A percentile compares a stretch with the other conserved stretches of the same genome.
These are phyloP conservation scores for Phodopus roborovskii DNA, from an alignment of 2,113 vertebrate species.

Conservation along the genomic window DNA sequence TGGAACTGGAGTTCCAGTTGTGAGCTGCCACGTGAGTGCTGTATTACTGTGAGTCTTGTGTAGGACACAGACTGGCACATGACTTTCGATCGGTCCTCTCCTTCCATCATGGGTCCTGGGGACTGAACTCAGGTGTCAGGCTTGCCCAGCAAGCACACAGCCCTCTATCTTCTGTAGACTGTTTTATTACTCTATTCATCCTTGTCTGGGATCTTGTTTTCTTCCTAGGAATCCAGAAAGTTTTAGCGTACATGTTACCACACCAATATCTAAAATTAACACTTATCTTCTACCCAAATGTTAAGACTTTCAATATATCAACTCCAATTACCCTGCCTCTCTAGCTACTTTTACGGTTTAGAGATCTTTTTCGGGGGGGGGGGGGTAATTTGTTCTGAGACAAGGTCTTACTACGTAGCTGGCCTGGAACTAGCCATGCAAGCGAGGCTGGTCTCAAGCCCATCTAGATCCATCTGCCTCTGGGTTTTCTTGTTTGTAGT, in stretches of 20 bases:
- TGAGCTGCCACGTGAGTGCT: no score
- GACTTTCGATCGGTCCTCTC: neutral
- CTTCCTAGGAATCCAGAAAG: conserved; percentile 1
- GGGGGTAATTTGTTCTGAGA: neutral
- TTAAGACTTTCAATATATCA: neutral
- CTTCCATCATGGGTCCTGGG: neutral
- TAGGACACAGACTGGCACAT: neutral
- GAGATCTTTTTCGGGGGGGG: neutral
- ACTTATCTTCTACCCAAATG: neutral
- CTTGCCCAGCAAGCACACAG: neutral
- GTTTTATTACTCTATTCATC: neutral
- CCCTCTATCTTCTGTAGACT: neutral
- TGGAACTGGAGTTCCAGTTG: no score
- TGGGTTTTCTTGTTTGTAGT: neutral
- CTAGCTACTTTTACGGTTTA: neutral
- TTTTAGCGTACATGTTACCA: neutral
- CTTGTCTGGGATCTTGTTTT: neutral
- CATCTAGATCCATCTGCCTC: neutral
- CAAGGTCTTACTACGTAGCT: neutral
- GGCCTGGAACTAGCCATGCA: neutral
- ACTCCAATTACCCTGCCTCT: neutral
- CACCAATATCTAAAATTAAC: neutral
- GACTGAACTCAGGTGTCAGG: neutral
- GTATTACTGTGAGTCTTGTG: neutral
- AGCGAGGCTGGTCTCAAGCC: neutral